Base-by-base conservation (phyloP, 2,797 vertebrate genomes). In the Heteromormyrus szaboi region DNA sequence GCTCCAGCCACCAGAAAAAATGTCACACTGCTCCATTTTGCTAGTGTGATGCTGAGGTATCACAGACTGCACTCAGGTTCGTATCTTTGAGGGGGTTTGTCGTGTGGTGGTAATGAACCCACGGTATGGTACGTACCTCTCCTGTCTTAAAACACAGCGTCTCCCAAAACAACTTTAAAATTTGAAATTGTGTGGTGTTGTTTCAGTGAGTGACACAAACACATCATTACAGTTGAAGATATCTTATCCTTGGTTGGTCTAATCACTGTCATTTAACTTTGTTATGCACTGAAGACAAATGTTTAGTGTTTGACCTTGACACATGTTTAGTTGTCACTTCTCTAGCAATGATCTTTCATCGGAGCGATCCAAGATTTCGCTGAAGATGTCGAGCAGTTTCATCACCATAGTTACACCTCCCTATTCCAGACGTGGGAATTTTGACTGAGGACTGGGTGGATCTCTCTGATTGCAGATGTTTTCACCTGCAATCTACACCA, bases 331-430 rank as follows among this genome's bases (percentile, higher is more conserved):
- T 53, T 56, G 22, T 86, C 29, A 86, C 53, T 53, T 53, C 48
- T 85, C 48, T 53, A 9, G 51, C 53, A 25, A 50, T 85, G 56
- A 85, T 85, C 29, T 85, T 37, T 65, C 46, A n/a, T 51, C 81
- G 85, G 62, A 85, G 46, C 33, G 22, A 88, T 14, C 41, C 17
- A 56, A 22, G 83, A 68, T 85, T 54, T 85, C 44, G 17, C 25
- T 48, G 87, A 54, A 91, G 90, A 86, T 87, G 79, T 87, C 90
- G 85, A 37, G 88, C 91, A 89, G 91, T 89, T 91, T 87, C 90
- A 92, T 93, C 93, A 76, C 93, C 91, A 91, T 92, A 90, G 93
- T 89, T 91, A 93, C 92, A 88, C 68, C 41, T 33, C 11, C 53
- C 89, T 91, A 44, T 68, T 88, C 88, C 86, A 87, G 86, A 44